Percentiles rank a stretch among this genome's conserved stretches.
phyloP scores from a whole-genome alignment of 1,140 invertebrate species.

The Magallana angulata region DNA sequence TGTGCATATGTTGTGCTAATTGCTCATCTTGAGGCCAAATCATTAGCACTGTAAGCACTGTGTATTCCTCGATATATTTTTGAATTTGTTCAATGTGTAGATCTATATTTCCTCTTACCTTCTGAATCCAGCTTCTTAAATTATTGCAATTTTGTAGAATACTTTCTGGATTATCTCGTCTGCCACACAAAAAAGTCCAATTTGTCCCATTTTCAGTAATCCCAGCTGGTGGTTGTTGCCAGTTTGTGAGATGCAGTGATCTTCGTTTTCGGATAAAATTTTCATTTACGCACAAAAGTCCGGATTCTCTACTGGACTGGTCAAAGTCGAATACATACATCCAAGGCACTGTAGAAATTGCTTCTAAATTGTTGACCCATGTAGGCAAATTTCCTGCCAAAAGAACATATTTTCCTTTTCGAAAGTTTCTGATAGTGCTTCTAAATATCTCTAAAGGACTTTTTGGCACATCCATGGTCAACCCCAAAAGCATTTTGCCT shows the following conservation, averaged over 20 bases:
- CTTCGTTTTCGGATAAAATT: slow-evolving; percentile 50
- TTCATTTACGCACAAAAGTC: slow-evolving; percentile 58
- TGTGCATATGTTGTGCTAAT: slow-evolving; percentile 49
- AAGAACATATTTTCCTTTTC: slow-evolving; percentile 39
- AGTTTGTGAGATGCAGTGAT: slow-evolving; percentile 58
- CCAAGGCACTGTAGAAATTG: slow-evolving; percentile 60
- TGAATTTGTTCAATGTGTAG: slow-evolving; percentile 55
- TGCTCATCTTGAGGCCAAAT: slow-evolving; percentile 58
- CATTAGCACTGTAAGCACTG: slow-evolving; percentile 55
- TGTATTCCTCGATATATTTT: slow-evolving; percentile 62
- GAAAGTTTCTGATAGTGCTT: neutral
- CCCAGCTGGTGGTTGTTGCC: slow-evolving; percentile 51
- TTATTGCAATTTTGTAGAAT: slow-evolving; percentile 36
- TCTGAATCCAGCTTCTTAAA: slow-evolving; percentile 56
- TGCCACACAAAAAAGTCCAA: slow-evolving; percentile 65
- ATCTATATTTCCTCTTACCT: slow-evolving; percentile 48
- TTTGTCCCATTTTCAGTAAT: slow-evolving; percentile 60
- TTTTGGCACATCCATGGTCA: neutral
- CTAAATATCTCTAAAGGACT: neutral
- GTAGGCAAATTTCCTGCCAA: slow-evolving; percentile 28
- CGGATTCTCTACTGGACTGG: slow-evolving; percentile 52
- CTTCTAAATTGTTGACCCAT: slow-evolving; percentile 40
- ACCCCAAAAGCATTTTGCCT: too few relatives aligned
- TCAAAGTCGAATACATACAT: slow-evolving; percentile 67
- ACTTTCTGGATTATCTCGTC: slow-evolving; percentile 58